phyloP scores from a whole-genome alignment of 2,113 vertebrate species.

The human region GRCh38 chr12:88423501-88424000 shows the following conservation, averaged over 20 bases:
- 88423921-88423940: background rate
- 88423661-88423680: background rate
- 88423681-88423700: constrained; percentile 27
- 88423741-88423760: background rate
- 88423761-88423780: constrained; percentile 34
- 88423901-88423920: background rate
- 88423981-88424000: background rate
- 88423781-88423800: background rate
- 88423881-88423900: background rate
- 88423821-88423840: background rate
- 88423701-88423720: background rate
- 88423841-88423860: background rate
- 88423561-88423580: background rate
- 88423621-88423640: constrained; percentile 40
- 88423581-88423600: constrained; percentile 30
- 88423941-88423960: constrained; percentile 25
- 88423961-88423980: constrained; percentile 19
- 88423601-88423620: constrained; percentile 45
- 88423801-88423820: background rate
- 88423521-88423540: constrained; percentile 19
- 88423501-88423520: constrained; percentile 58
- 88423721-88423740: background rate
- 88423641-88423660: constrained; percentile 31
- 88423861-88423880: background rate
- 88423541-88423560: background rate